Percentiles rank a stretch among this genome's conserved stretches.
Conservation (phyloP, 1,140 invertebrate species). For the Atta colombica region DNA sequence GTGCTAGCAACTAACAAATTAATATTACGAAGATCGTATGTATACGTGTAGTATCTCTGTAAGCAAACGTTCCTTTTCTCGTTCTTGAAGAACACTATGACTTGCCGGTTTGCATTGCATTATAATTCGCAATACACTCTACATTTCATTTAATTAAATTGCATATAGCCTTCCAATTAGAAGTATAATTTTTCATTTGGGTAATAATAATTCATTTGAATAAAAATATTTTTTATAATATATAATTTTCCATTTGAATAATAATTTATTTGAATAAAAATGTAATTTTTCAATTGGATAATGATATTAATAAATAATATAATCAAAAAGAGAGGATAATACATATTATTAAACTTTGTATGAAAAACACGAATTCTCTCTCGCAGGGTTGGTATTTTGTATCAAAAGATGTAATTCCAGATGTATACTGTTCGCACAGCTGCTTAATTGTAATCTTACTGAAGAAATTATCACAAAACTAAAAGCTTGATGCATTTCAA, state of each 20-base stretch:
- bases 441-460: not conserved
- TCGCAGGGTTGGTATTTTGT: not conserved
- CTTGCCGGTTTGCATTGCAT: not conserved
- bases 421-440: not conserved
- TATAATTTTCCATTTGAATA: too few species aligned
- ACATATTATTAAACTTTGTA: not conserved
- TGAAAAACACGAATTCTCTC: not conserved
- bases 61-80: not conserved
- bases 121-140: not conserved
- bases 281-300: too few species aligned
- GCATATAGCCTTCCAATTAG: not conserved
- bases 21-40: constrained; percentile 15
- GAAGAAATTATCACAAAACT: not conserved
- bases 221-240: too few species aligned
- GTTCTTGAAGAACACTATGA: not conserved
- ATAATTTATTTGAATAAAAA: too few species aligned
- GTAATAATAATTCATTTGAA: not conserved
- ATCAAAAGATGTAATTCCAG: not conserved
- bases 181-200: not conserved
- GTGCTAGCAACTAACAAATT: not conserved
- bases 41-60: not conserved
- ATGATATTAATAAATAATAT: not conserved
- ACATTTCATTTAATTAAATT: not conserved
- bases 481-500: not conserved
- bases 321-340: not conserved